Percentiles rank a stretch among this genome's conserved stretches.
Conservation (phyloP, 2,888 invertebrate genomes). For the Mamestra brassicae region DNA sequence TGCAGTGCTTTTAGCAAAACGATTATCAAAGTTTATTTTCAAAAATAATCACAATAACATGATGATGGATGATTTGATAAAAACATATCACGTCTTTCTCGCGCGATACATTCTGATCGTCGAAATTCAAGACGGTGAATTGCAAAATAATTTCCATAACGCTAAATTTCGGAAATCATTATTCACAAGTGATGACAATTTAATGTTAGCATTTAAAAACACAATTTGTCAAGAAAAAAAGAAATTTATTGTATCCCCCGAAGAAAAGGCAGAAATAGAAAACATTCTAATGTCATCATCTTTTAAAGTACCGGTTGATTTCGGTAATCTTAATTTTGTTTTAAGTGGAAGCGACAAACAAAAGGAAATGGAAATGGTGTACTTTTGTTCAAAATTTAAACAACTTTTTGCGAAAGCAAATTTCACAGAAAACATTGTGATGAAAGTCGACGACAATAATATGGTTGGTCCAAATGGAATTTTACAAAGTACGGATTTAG, state of each 20-base stretch:
- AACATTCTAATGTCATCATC: constrained; percentile 14
- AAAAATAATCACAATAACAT: constrained; percentile 45
- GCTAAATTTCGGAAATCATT: constrained; percentile 43
- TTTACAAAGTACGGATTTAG: constrained; percentile 49
- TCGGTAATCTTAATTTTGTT: constrained; percentile 51
- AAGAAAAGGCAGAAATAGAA: constrained; percentile 14
- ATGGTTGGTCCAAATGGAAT: constrained; percentile 44
- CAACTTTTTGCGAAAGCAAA: constrained; percentile 26
- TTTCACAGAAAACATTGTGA: constrained; percentile 20
- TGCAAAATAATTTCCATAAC: background rate
- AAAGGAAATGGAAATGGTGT: constrained; percentile 25
- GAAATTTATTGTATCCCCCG: background rate
- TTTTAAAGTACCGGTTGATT: constrained; percentile 52
- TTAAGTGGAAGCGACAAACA: constrained; percentile 36
- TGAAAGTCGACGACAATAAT: constrained; percentile 43
- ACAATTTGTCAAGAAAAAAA: constrained; percentile 39
- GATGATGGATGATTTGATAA: constrained; percentile 53
- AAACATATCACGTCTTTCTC: constrained; percentile 56
- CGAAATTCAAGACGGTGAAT: background rate
- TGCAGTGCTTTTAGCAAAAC: constrained; percentile 48
- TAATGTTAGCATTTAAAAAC: constrained; percentile 36
- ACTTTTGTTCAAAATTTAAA: constrained; percentile 43
- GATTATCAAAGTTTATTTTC: constrained; percentile 44
- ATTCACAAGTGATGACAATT: constrained; percentile 36
- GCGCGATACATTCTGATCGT: constrained; percentile 32